Evolutionary conservation across 2,888 invertebrate species (phyloP).

Genomic region (Patella pellucida): DNA sequence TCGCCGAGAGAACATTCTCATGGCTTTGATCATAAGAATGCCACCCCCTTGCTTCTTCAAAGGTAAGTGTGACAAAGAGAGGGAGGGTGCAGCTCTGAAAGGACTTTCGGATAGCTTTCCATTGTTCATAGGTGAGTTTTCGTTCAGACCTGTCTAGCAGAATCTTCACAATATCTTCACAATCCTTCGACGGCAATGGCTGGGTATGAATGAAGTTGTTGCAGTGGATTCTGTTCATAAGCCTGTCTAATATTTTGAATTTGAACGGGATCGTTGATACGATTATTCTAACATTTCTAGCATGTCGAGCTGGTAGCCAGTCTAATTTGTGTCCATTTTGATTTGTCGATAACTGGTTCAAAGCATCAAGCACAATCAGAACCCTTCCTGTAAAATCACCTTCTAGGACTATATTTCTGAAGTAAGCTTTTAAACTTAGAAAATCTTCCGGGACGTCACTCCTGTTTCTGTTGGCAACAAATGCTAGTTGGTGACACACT

Average conservation of each 20-base stretch:
- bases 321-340: slow-evolving; percentile 56
- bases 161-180: slow-evolving; percentile 51
- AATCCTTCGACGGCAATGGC: slow-evolving; percentile 45
- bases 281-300: slow-evolving; percentile 55
- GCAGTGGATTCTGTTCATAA: slow-evolving; percentile 46
- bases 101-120: slow-evolving; percentile 47
- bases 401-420: slow-evolving; percentile 45
- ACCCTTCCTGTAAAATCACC: slow-evolving; percentile 55
- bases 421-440: slow-evolving; percentile 48
- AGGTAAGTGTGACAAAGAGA: slow-evolving; percentile 52
- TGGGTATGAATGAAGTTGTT: slow-evolving; percentile 42
- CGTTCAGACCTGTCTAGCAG: slow-evolving; percentile 40
- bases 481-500: slow-evolving; percentile 56
- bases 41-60: slow-evolving; percentile 55
- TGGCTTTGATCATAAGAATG: slow-evolving; percentile 48
- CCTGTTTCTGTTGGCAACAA: slow-evolving; percentile 37
- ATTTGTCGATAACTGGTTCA: slow-evolving; percentile 51
- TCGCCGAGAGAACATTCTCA: slow-evolving; percentile 34
- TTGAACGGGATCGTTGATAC: slow-evolving; percentile 52
- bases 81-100: slow-evolving; percentile 51
- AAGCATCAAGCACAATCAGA: slow-evolving; percentile 56
- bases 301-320: slow-evolving; percentile 59
- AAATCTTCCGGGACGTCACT: slow-evolving; percentile 47
- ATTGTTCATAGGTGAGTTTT: slow-evolving; percentile 50
- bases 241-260: slow-evolving; percentile 47